Evolutionary conservation across 2,888 invertebrate genomes (phyloP), one percentile per base, ranked within the genome.

Genomic region (Altica lythri): DNA sequence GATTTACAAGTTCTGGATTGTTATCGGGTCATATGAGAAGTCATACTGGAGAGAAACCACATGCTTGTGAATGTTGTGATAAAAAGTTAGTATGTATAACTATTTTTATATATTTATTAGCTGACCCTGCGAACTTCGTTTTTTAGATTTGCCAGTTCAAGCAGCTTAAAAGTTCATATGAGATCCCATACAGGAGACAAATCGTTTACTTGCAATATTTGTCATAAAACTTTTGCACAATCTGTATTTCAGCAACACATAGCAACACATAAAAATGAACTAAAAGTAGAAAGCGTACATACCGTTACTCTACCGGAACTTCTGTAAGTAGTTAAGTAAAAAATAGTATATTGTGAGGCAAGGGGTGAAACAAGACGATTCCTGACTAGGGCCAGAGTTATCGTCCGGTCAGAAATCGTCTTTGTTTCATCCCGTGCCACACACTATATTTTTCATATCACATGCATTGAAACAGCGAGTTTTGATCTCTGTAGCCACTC

Each of bases 31-130:
- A 77, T 55, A 75, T 75, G 75, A 66, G 75, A 50, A 75, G 75
- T 2, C 77, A 77, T 53, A 77, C 76, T 2, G 77, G 76, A 1
- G 74, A 74, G 55, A 77, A 76, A 58, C 75, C 75, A 2, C 72
- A 77, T 55, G 64, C 63, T 40, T 77, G 77, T 50, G 68, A 66
- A 14, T 57, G 73, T 40, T 77, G 77, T 54, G 72, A 72, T 17
- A 77, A 77, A 66, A 71, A 75, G 77, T 76, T 63, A 65, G 68
- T 62, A 22, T 47, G 17, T 55, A 25, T 5, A 48, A 19, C 14
- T 40, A 13, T 9, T n/a, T 40, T n/a, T 9, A 27, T 29, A 9
- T 5, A n/a, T 42, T 19, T 13, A 10, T 6, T 12, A 40, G 51
- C 44, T 14, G n/a, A 34, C n/a, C n/a, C n/a, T n/a, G n/a, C n/a